A percentile compares a stretch with the other conserved stretches of the same genome.
Conservation (phyloP, 2,113 vertebrate genomes). For the Lepisosteus osseus region DNA sequence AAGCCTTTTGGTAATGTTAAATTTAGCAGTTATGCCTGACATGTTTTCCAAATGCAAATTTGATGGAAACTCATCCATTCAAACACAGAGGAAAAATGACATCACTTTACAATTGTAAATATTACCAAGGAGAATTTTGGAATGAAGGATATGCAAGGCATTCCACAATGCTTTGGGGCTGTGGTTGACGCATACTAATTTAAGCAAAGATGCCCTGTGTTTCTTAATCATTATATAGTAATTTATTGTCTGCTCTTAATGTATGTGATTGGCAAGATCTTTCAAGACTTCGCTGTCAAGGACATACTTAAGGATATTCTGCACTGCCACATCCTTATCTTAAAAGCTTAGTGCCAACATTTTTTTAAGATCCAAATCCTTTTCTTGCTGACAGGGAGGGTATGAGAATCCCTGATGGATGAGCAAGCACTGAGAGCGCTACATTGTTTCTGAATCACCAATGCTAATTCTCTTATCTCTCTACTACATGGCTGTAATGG, state of each 20-base stretch:
- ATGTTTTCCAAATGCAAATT: no score
- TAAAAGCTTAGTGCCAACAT: conserved; percentile 16
- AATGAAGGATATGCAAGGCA: not conserved
- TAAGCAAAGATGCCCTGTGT: not conserved
- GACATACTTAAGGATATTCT: conserved; percentile 1
- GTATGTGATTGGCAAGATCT: not conserved
- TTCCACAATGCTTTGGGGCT: not conserved
- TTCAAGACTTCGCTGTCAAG: not conserved
- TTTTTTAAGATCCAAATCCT: not conserved
- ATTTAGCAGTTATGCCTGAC: no score
- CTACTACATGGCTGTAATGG: conserved; percentile 19
- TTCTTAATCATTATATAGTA: not conserved
- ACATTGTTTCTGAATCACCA: conserved; percentile 29
- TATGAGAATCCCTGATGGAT: conserved; percentile 19
- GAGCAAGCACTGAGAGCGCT: conserved; percentile 25
- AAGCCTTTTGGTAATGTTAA: no score
- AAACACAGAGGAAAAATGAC: no score
- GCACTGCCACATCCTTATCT: conserved; percentile 3
- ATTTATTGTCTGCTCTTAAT: not conserved
- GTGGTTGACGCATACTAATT: not conserved
- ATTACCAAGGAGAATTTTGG: no score
- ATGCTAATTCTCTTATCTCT: conserved; percentile 42
- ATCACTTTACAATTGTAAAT: no score
- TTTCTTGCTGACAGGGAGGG: conserved; percentile 16
- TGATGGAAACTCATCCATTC: no score